These are phyloP conservation scores for Chiropotes sagulatus DNA, from an alignment of 2,797 vertebrate genomes.

Conservation along the genomic window DNA sequence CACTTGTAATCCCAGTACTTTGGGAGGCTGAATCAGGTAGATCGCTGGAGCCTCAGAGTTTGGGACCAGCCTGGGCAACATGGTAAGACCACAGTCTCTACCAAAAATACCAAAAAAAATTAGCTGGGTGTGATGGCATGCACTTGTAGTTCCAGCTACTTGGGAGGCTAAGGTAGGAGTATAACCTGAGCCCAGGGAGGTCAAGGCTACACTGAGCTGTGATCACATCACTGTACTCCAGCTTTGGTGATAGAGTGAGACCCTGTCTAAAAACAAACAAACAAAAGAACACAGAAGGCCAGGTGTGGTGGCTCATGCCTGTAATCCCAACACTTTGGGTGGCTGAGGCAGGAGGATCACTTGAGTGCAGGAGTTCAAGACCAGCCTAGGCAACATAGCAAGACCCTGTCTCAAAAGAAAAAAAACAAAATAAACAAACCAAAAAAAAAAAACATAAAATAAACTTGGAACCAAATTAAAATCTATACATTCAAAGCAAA, in stretches of 20 bases:
- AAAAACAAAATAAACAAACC: neutral
- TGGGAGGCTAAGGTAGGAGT: neutral
- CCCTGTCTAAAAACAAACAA: neutral
- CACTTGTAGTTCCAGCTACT: neutral
- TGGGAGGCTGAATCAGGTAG: neutral
- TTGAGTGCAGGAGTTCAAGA: neutral
- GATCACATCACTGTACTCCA: too few relatives aligned
- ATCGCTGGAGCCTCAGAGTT: neutral
- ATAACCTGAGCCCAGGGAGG: too few relatives aligned
- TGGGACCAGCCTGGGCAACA: neutral
- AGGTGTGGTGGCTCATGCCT: neutral
- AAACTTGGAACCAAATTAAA: neutral
- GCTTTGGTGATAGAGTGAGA: too few relatives aligned
- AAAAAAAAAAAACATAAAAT: constrained; percentile 2
- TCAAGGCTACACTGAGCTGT: too few relatives aligned
- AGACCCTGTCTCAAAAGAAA: neutral
- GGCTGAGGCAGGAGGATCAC: neutral
- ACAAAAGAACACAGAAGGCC: neutral
- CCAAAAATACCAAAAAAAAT: neutral
- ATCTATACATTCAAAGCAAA: neutral
- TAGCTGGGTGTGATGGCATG: neutral
- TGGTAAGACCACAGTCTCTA: neutral
- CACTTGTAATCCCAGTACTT: neutral
- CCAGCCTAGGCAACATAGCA: neutral
- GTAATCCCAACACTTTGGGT: neutral